phyloP scores from a whole-genome alignment of 2,888 invertebrate genomes.

The Andrena praecox region DNA sequence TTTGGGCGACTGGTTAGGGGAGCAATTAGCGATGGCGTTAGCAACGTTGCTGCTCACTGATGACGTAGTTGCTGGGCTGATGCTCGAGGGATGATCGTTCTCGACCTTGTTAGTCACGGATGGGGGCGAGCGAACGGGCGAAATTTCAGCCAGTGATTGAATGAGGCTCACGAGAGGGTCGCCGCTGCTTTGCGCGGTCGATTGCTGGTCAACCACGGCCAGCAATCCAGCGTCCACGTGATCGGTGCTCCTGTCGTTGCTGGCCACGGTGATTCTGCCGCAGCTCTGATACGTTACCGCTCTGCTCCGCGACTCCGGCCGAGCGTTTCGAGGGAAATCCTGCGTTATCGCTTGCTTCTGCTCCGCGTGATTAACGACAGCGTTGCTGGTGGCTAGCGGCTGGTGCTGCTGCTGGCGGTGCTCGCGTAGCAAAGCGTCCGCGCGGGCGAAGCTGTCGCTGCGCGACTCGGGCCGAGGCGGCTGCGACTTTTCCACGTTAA shows the following conservation, averaged over 20 bases:
- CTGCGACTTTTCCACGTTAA: conserved; percentile 57
- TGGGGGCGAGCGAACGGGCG: conserved; percentile 74
- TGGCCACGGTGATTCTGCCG: conserved; percentile 77
- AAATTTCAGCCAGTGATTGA: conserved; percentile 81
- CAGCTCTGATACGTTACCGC: conserved; percentile 74
- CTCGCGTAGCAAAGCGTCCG: conserved; percentile 79
- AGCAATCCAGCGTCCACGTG: conserved; percentile 76
- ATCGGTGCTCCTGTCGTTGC: conserved; percentile 65
- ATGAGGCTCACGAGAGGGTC: conserved; percentile 82
- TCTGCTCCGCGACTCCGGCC: conserved; percentile 68
- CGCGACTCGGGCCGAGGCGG: conserved; percentile 81
- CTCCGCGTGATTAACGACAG: conserved; percentile 30
- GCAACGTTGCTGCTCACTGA: conserved; percentile 67
- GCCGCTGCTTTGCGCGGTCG: conserved; percentile 30
- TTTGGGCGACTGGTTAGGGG: conserved; percentile 84
- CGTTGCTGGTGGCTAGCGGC: conserved; percentile 79
- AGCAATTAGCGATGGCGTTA: conserved; percentile 80
- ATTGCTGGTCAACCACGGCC: conserved; percentile 74
- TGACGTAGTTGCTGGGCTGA: conserved; percentile 49
- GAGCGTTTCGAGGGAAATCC: conserved; percentile 54
- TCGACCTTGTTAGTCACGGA: conserved; percentile 75
- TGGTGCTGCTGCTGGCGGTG: conserved; percentile 79
- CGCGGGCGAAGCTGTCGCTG: conserved; percentile 81
- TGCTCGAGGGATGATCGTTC: conserved; percentile 65
- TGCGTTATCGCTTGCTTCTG: conserved; percentile 46